Conservation (phyloP, 2,113 vertebrate genomes). For the Onychostruthus taczanowskii region DNA sequence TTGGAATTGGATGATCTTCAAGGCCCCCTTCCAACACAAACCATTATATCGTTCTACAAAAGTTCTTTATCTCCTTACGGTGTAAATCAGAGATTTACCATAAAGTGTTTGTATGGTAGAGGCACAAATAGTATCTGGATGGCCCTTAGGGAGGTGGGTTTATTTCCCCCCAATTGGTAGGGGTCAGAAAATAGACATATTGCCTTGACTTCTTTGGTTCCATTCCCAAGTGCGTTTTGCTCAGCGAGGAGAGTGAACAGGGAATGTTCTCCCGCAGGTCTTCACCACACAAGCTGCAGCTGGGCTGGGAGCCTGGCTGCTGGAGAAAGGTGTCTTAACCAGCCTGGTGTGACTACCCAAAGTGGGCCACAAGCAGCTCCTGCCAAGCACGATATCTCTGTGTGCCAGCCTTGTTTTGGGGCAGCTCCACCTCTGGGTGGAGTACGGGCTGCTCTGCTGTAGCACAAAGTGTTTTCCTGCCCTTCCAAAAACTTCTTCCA, state of each 20-base stretch:
- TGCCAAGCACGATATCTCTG: rapidly evolving
- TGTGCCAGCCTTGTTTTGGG: background rate
- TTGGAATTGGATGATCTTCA: background rate
- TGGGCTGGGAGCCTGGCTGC: background rate
- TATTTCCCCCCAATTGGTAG: background rate
- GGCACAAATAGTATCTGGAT: background rate
- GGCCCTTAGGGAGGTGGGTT: background rate
- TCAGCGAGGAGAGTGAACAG: background rate
- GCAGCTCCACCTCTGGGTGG: background rate
- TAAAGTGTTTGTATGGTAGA: background rate
- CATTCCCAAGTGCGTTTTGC: background rate
- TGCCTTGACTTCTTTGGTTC: background rate
- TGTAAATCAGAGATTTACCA: background rate
- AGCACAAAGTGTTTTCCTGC: background rate
- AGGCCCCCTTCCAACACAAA: background rate
- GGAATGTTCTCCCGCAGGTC: background rate
- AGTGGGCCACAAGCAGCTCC: background rate
- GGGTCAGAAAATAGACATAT: background rate
- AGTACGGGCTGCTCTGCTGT: background rate
- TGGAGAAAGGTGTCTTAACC: background rate
- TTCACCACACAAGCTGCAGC: background rate
- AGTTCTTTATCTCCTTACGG: background rate
- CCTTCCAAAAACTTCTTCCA: background rate
- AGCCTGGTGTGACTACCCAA: background rate
- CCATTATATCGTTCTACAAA: background rate